Percentiles rank a stretch among this genome's conserved stretches.
Evolutionary conservation across 2,888 invertebrate species (phyloP).

Genomic region (Lasioglossum malachurum): DNA sequence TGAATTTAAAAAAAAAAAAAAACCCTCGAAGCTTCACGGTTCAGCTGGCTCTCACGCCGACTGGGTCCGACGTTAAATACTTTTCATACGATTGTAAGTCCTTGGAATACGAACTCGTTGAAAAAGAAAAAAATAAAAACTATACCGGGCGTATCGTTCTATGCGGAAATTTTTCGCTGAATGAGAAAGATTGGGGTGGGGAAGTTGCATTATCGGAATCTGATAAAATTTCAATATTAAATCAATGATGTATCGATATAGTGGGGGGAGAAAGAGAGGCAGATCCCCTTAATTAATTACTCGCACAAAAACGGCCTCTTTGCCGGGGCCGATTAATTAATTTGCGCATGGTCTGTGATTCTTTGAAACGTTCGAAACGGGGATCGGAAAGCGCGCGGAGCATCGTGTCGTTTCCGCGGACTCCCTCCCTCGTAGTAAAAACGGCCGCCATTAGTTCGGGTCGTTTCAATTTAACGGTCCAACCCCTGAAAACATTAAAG

Average conservation of each 20-base stretch:
- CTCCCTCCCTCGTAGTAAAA: constrained; percentile 20
- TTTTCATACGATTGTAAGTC: constrained; percentile 2
- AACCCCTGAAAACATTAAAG: constrained; percentile 35
- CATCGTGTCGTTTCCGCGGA: not conserved
- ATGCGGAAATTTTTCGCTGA: constrained; percentile 4
- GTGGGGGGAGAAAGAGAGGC: not conserved
- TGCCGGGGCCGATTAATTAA: not conserved
- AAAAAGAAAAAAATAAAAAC: not conserved
- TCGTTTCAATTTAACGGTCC: constrained; percentile 39
- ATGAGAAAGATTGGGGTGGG: not conserved
- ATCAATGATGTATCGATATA: not conserved
- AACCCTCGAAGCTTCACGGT: constrained; percentile 14
- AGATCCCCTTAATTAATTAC: not conserved
- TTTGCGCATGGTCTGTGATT: not conserved
- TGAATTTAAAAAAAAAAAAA: constrained; percentile 9
- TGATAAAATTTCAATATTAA: constrained; percentile 14
- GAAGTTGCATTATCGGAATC: not conserved
- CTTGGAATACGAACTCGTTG: not conserved
- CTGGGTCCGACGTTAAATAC: constrained; percentile 19
- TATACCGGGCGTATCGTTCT: not conserved
- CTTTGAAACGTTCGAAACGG: constrained; percentile 11
- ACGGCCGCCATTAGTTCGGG: constrained; percentile 29
- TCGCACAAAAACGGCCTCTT: not conserved
- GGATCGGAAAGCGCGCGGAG: not conserved
- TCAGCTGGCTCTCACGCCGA: constrained; percentile 7